These are phyloP conservation scores for Agriopis marginaria DNA, from an alignment of 2,888 invertebrate genomes.

Conservation along the genomic window DNA sequence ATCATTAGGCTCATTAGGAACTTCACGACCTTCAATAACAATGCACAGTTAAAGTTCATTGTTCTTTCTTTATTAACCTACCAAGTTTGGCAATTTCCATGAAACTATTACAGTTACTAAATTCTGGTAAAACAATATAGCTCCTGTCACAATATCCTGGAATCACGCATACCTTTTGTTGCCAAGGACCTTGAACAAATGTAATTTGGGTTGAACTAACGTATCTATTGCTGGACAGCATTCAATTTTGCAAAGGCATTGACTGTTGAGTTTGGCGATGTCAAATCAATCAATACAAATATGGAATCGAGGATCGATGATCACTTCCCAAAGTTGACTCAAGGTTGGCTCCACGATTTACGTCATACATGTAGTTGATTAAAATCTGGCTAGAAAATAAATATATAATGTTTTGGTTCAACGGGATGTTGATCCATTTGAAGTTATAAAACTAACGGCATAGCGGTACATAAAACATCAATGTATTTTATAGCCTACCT, in stretches of 20 bases:
- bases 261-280: slow-evolving; percentile 47
- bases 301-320: slow-evolving; percentile 11
- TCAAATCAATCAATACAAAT: slow-evolving; percentile 39
- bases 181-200: slow-evolving; percentile 1
- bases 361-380: background rate
- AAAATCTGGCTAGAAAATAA: background rate
- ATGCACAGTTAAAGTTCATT: slow-evolving; percentile 54
- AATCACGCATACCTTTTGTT: background rate
- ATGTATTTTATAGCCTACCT: too few relatives aligned
- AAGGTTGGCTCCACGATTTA: slow-evolving; percentile 6
- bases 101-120: slow-evolving; percentile 30
- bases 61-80: slow-evolving; percentile 46
- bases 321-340: slow-evolving; percentile 13
- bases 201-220: background rate
- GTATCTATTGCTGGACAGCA: background rate
- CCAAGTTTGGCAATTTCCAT: slow-evolving; percentile 43
- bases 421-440: too few relatives aligned
- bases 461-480: too few relatives aligned
- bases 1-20: slow-evolving; percentile 20
- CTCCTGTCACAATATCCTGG: slow-evolving; percentile 18
- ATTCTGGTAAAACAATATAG: slow-evolving; percentile 14
- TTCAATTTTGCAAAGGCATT: slow-evolving; percentile 28
- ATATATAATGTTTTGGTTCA: background rate
- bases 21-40: slow-evolving; percentile 34
- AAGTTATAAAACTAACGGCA: too few relatives aligned